Evolutionary conservation across 1,140 invertebrate species (phyloP), one percentile per base, ranked within the genome.

Genomic region (Drosophila watanabei): DNA sequence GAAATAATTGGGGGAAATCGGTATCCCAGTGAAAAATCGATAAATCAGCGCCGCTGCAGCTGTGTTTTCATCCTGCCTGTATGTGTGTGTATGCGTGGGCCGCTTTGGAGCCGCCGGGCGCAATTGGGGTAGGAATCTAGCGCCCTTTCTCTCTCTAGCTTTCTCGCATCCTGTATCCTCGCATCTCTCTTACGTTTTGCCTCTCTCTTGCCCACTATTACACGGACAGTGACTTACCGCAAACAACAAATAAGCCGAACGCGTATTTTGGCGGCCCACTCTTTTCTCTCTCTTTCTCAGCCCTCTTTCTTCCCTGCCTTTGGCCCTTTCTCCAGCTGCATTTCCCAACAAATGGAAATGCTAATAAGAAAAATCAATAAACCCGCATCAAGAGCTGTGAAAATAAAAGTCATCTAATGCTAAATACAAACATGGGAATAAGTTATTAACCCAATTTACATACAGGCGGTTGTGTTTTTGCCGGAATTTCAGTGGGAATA

Each of bases 11-110:
- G 41, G 41, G 59, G 49, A 63, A 78, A 71, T 33, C n/a, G 30
- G 37, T 66, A 66, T 51, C 37, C 71, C 48, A 63, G 81, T 69
- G 86, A 86, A 89, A 89, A 89, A 89, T 89, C 86, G 61, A 89
- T 89, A 89, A 89, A 88, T 88, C 85, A 88, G 86, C 86, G 86
- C 86, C 78, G 86, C 86, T 89, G 86, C 85, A 88, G 75, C 81
- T 88, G 80, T 59, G 46, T 51, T 51, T 43, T 60, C 54, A 39
- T 73, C 75, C 66, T 71, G 72, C 46, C 45, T 68, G 13, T 20
- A 7, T 35, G 18, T 24, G 24, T 56, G 59, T 82, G 37, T 79
- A 87, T 88, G 85, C 81, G 85, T 89, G 72, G 78, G 80, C 60
- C 51, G 43, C 82, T 73, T 72, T 73, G 73, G 73, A 81, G 82